Base-by-base conservation (phyloP, 92 coral and sea anemone species). In the Diadumene lineata region DNA sequence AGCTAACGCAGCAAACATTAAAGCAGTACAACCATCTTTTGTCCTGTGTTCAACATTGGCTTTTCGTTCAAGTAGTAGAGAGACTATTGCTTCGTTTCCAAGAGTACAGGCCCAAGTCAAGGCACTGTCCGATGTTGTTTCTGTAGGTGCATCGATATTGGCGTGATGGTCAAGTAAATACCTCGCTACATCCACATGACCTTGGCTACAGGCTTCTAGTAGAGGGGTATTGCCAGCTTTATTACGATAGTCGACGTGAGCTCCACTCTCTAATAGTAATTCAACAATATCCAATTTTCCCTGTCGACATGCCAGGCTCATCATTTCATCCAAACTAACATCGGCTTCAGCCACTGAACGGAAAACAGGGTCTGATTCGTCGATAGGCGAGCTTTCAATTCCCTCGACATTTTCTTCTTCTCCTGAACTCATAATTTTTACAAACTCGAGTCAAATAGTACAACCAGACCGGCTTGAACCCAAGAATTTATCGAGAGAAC, bases 81-180 rank as follows among this genome's bases (percentile, higher is more conserved):
- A 88, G 57, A 96, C 99, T 71, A 96, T 96, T 62, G 99, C 89
- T 72, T 96, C 97, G 87, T 92, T 96, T 26, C 99, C 99, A 74
- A 96, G 87, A 78, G 99, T 96, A 64, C 99, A 96, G 43, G 99
- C 99, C 99, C 99, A 96, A 21, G 99, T 96, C 67, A 96, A 85
- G 63, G 99, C 99, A 92, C 99, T 96, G 84, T 96, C 99, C 19
- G 99, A 96, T 50, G 99, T 96, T n/a, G 99, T 96, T 69, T 96
- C 99, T 7, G 99, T 96, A 15, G 99, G 92, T 28, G 99, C 97
- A 87, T 96, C 93, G 27, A 96, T 96, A 82, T 89, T 86, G n/a
- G 99, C 99, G 60, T 82, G 84, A 50, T 96, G 97, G 50, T 96
- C 99, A 50, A 96, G 86, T 81, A 96, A 84, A 81, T 96, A 96